Evolutionary conservation across 2,888 invertebrate genomes (phyloP), one percentile per base, ranked within the genome.

Genomic region (Tiliacea aurago): DNA sequence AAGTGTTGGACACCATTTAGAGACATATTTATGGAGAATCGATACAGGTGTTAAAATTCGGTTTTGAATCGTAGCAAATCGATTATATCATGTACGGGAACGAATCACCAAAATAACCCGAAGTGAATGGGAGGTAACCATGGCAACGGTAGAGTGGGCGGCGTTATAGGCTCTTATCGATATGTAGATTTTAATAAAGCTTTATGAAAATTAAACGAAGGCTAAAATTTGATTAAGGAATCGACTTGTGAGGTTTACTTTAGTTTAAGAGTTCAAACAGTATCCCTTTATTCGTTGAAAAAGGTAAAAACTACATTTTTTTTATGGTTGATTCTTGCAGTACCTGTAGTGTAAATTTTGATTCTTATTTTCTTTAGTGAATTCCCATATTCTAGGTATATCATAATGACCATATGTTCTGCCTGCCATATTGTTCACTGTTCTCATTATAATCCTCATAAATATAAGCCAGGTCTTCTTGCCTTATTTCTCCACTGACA

Each of bases 41-140:
- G 80, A 80, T 84, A 83, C 81, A 84, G 79, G 87, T 86, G 86
- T 85, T 86, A 84, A 84, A 86, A 88, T 77, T 86, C 84, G 70
- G 86, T 90, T 88, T 83, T 83, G 87, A 92, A 89, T 90, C 91
- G 91, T 92, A 88, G 77, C 92, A 74, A 93, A 93, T 93, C 89
- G 90, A 93, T 93, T 93, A 87, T 70, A 84, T 84, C 83, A 83
- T 88, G 86, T 88, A 83, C 82, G 84, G 87, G 89, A 92, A 91
- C 90, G 89, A 91, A 90, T 90, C 86, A 84, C 76, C 78, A 84
- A 91, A 90, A 90, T 90, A 87, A 84, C 86, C 76, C 73, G 84
- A 84, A 81, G 81, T 85, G 83, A 86, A 87, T 87, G 83, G 83
- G 81, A 84, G 76, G 86, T 88, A 79, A 86, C 87, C 86, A 89